Base-by-base conservation (phyloP, 2,888 invertebrate genomes). In the Scelioninae gen. 1 region DNA sequence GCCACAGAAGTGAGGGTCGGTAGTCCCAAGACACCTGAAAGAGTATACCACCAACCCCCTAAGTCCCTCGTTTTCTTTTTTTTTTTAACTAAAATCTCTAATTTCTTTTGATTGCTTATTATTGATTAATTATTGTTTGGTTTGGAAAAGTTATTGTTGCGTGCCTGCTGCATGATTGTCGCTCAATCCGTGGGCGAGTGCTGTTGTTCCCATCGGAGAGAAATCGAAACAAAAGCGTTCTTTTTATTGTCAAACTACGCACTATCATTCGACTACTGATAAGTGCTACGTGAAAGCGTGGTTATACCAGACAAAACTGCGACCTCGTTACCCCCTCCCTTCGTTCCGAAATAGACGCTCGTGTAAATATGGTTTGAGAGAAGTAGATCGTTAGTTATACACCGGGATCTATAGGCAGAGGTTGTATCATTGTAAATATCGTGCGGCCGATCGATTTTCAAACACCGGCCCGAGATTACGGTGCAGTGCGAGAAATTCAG, bases 11-110 rank as follows among this genome's bases (percentile, higher is more conserved):
- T 87, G 86, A 90, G 87, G 86, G 88, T 87, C 85, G 90, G 86
- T 88, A 91, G 88, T 90, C 89, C 90, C 88, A 91, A 87, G 87
- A 87, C 88, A 91, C 89, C 91, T 91, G 90, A 87, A 91, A 90
- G 72, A 78, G 87, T 89, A n/a, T n/a, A 90, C 89, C 89, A 90
- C 87, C 89, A 89, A 86, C 87, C 88, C 88, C 88, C 88, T 89
- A 88, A 90, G 87, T 90, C 88, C 87, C 87, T 84, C 83, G 58
- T 31, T 71, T 84, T 68, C 16, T 51, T 56, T n/a, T n/a, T n/a
- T n/a, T n/a, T n/a, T n/a, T n/a, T n/a, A 5, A 74, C 16, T 68
- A 34, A 1, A 55, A 13, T 69, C 43, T 77, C 53, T 77, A 62
- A 38, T 32, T 53, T 15, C 16, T 45, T 66, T 53, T 43, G 34